Base-by-base conservation (phyloP, 2,113 vertebrate genomes). In the Callipepla squamata region DNA sequence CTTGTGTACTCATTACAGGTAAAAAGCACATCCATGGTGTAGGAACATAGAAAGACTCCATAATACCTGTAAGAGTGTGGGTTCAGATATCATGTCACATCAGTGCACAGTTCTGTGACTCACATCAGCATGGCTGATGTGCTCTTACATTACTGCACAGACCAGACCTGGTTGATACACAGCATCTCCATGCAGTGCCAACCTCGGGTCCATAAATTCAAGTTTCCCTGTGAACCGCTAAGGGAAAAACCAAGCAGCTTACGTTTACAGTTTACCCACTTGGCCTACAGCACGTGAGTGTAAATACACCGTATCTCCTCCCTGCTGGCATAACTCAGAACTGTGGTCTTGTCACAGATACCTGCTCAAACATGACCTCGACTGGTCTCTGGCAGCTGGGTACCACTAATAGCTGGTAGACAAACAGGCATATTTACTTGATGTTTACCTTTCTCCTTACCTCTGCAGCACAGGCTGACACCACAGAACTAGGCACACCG, bases 221-320 rank as follows among this genome's bases (percentile, higher is more conserved):
- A 10, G 32, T 25, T 68, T 83, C 45, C 38, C 63, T 40, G 51
- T 40, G 62, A 61, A 32, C 44, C 44, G 28, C 9, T 6, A 19
- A 30, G 18, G 40, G 19, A 21, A 78, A 92, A 88, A 80, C 0
- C 48, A 53, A 69, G 57, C 26, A 70, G 79, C 50, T 93, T 51
- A 25, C 21, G 3, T 10, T 11, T 25, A 5, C 68, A 61, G 51
- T 81, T 83, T 84, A 74, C 61, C 51, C 79, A 78, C 36, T 65
- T 69, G 73, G 68, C 85, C 57, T 48, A 4, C 0, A 7, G 75
- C 69, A 13, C 0, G 0, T 34, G 4, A 90, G 76, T 25, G 76
- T 90, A 95, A 94, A 95, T 9, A 94, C 0, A 90, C 65, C 84
- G 79, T 88, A 69, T 90, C 77, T 94, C 94, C 74, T 94, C 94